phyloP scores from a whole-genome alignment of 1,140 invertebrate genomes.

The Drosophila sp. region DNA sequence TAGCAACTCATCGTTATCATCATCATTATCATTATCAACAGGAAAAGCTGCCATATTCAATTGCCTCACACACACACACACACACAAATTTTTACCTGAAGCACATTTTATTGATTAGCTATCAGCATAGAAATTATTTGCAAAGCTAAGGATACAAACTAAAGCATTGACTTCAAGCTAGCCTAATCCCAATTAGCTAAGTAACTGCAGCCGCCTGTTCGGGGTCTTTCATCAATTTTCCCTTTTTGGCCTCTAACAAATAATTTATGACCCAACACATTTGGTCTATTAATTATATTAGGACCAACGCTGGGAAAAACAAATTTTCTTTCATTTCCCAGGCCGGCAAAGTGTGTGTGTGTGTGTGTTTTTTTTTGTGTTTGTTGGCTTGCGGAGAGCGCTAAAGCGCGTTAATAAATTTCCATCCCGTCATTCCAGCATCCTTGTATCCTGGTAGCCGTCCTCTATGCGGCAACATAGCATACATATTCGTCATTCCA shows the following conservation, averaged over 20 bases:
- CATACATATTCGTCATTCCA: constrained; percentile 52
- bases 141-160: constrained; percentile 16
- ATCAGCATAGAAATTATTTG: constrained; percentile 41
- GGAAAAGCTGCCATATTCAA: neutral
- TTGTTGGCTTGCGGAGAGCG: constrained; percentile 17
- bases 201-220: constrained; percentile 27
- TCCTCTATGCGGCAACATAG: constrained; percentile 1
- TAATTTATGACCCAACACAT: constrained; percentile 52
- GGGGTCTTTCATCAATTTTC: constrained; percentile 30
- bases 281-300: constrained; percentile 66
- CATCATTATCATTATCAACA: neutral
- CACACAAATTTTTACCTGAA: constrained; percentile 16
- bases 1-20: constrained; percentile 28
- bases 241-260: constrained; percentile 8
- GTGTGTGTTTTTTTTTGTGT: neutral
- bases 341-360: constrained; percentile 1
- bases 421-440: constrained; percentile 15
- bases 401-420: constrained; percentile 63
- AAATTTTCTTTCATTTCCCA: constrained; percentile 35
- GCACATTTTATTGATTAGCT: constrained; percentile 45
- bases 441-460: neutral
- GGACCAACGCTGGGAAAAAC: constrained; percentile 15
- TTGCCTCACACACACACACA: constrained; percentile 8
- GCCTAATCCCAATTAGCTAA: constrained; percentile 64
- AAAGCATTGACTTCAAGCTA: constrained; percentile 45